Evolutionary conservation across 2,797 vertebrate genomes (phyloP).

Genomic region (Neostethus bicornis): DNA sequence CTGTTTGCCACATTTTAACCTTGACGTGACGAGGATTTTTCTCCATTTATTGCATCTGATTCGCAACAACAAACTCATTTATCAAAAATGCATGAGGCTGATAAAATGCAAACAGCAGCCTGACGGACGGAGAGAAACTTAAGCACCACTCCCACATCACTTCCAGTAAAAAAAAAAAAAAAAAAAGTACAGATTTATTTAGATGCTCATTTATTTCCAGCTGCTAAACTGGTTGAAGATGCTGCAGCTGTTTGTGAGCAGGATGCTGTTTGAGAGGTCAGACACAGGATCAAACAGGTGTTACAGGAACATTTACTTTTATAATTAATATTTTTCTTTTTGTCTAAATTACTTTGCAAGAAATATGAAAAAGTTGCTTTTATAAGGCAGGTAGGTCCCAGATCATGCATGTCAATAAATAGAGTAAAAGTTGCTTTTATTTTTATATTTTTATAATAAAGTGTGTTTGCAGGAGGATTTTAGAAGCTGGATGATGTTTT

Average conservation of each 20-base stretch:
- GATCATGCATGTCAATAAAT: too few relatives aligned
- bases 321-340: background rate
- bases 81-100: constrained; percentile 37
- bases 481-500: too few relatives aligned
- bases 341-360: background rate
- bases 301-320: background rate
- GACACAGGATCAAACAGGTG: constrained; percentile 60
- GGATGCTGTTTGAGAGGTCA: constrained; percentile 31
- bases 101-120: constrained; percentile 35
- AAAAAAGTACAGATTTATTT: background rate
- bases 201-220: background rate
- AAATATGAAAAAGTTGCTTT: too few relatives aligned
- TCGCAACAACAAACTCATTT: constrained; percentile 41
- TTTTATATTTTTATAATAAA: constrained; percentile 9
- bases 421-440: background rate
- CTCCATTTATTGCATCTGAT: constrained; percentile 40
- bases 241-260: constrained; percentile 13
- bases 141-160: background rate
- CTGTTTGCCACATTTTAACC: constrained; percentile 38
- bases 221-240: constrained; percentile 3
- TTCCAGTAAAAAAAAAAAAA: background rate
- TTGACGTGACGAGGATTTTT: background rate
- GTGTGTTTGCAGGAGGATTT: background rate
- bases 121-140: constrained; percentile 1
- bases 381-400: rapidly evolving